Evolutionary conservation across 2,888 invertebrate genomes (phyloP), one percentile per base, ranked within the genome.

Genomic region (Mycalesis mineus): DNA sequence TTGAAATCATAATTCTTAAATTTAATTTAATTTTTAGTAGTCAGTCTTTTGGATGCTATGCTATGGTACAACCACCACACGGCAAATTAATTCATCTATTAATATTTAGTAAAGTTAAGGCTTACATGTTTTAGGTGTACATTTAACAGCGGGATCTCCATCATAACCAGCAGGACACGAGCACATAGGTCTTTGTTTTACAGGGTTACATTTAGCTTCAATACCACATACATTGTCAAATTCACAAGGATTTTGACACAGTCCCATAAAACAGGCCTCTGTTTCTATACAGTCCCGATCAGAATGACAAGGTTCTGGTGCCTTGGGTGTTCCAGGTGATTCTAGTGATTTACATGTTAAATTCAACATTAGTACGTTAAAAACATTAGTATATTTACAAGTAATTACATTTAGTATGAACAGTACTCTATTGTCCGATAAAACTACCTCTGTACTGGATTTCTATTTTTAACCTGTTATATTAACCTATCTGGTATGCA

Each of bases 181-280:
- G 87, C 95, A 95, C 87, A 95, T 93, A 61, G 95, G 95, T 78
- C 94, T 93, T 91, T 96, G 96, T 91, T 94, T 94, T 90, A 94
- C 93, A 69, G 94, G 94, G 74, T 93, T 92, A 82, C 96, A 96
- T 76, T 93, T 93, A 68, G 95, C 95, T 82, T 93, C 93, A 66
- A 91, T 78, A 67, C 93, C 94, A 89, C 95, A 96, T 65, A 93
- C 92, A 82, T 92, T 93, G 78, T 93, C 92, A 92, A 96, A 92
- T 82, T 94, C 94, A 88, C 96, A 96, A 69, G 95, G 95, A 86
- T 95, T 93, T 82, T 94, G 93, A 87, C 96, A 96, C 71, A 93
- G 86, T 73, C 94, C 94, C 92, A 94, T 94, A 86, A 94, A 94
- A 88, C 96, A 96, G 75, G 95, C 94, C 90, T 95, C 94, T 68